A percentile compares a stretch with the other conserved stretches of the same genome.
Evolutionary conservation across 2,797 vertebrate genomes (phyloP).

Genomic region (Gymnothorax javanicus): DNA sequence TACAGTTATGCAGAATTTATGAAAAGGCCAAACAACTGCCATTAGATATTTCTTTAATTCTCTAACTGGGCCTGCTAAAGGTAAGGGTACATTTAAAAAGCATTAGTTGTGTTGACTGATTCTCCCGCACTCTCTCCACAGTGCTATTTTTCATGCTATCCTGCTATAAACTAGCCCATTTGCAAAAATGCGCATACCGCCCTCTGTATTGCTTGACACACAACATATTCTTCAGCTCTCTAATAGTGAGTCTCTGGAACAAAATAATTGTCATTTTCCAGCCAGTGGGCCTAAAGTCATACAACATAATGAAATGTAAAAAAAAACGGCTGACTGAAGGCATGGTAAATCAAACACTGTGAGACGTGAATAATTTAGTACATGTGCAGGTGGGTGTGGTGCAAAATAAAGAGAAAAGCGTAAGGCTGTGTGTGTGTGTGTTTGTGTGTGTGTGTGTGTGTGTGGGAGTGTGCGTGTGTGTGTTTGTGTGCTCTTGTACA

Average conservation of each 20-base stretch:
- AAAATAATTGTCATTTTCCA: constrained; percentile 86
- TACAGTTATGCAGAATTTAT: constrained; percentile 82
- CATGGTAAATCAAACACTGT: constrained; percentile 81
- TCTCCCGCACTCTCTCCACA: constrained; percentile 64
- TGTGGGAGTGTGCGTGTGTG: too few relatives aligned
- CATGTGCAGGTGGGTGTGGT: constrained; percentile 68
- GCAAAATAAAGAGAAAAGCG: constrained; percentile 68
- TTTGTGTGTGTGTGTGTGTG: too few relatives aligned
- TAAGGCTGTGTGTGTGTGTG: constrained; percentile 56
- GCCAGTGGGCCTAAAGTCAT: constrained; percentile 83
- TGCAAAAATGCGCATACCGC: constrained; percentile 45
- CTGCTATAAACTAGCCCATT: constrained; percentile 58
- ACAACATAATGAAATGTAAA: constrained; percentile 84
- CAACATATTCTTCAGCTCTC: constrained; percentile 72
- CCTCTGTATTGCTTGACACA: constrained; percentile 62
- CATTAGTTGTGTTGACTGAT: constrained; percentile 72
- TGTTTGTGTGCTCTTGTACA: too few relatives aligned
- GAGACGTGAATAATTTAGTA: constrained; percentile 81
- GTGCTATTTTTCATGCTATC: constrained; percentile 63
- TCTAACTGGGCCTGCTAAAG: constrained; percentile 67
- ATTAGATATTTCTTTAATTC: constrained; percentile 79
- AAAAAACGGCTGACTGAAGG: constrained; percentile 73
- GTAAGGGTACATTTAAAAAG: constrained; percentile 75
- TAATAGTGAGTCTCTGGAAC: constrained; percentile 81
- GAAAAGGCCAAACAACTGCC: constrained; percentile 80